Evolutionary conservation across 2,888 invertebrate species (phyloP).

Genomic region (Hetaerina titia): DNA sequence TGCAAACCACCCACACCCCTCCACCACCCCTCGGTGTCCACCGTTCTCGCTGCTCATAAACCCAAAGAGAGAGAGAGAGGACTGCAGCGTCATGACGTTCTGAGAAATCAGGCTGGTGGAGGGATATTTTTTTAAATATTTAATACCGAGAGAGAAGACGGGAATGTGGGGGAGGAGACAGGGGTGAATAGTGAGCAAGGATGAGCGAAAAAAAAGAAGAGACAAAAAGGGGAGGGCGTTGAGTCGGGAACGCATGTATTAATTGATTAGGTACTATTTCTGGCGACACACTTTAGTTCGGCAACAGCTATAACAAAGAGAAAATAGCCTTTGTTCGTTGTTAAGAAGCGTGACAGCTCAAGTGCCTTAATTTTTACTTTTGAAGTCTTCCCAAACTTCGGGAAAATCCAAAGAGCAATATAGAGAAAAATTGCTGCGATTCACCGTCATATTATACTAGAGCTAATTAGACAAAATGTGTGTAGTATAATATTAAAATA

Average conservation of each 20-base stretch:
- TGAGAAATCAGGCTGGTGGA: constrained; percentile 39
- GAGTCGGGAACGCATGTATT: constrained; percentile 11
- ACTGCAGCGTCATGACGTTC: constrained; percentile 56
- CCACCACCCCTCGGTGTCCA: neutral
- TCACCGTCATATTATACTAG: too few relatives aligned
- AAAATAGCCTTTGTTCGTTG: neutral
- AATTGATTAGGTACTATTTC: constrained; percentile 48
- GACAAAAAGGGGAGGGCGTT: neutral
- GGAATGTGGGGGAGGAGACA: neutral
- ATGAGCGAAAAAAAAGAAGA: neutral
- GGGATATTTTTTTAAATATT: neutral
- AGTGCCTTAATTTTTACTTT: neutral
- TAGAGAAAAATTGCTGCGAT: too few relatives aligned
- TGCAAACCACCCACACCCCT: neutral
- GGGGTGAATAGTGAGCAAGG: neutral
- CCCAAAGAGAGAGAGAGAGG: neutral
- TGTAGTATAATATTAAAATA: too few relatives aligned
- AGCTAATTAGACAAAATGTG: too few relatives aligned
- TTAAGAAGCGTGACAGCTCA: neutral
- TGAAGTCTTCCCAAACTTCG: too few relatives aligned
- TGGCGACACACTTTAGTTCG: neutral
- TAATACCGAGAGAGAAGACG: neutral
- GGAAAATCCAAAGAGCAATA: too few relatives aligned
- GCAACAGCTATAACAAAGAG: neutral
- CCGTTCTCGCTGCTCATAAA: neutral